Base-by-base conservation (phyloP, 2,113 vertebrate genomes). In the mouse (Mus musculus) region DNA sequence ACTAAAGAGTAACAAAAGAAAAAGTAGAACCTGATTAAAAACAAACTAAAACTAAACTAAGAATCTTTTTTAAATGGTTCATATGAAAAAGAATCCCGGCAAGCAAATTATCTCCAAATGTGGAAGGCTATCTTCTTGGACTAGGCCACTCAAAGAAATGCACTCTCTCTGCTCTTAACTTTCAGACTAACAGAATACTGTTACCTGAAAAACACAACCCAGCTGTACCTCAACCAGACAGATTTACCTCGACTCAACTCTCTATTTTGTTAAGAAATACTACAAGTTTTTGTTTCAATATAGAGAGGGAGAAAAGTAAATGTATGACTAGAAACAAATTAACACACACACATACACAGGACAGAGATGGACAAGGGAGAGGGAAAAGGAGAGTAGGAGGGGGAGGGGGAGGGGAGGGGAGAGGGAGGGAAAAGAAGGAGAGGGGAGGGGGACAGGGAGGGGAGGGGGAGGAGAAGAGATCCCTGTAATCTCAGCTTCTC, bases 101-200 rank as follows among this genome's bases (percentile, higher is more conserved):
- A 78, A n/a, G 39, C 39, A n/a, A 85, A 92, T 75, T 59, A 91
- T 94, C 90, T 92, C 88, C 76, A 92, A 90, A 59, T 85, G 89
- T 88, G 59, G 7, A 2, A 95, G 30, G 81, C 54, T 92, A n/a
- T 19, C 19, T 92, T 93, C 30, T 82, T 92, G n/a, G 85, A 82
- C 85, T 46, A 46, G 61, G 33, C 16, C 69, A 90, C 80, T 82
- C 28, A 69, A 81, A 69, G 93, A 97, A 97, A 96, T 82, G 80
- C 90, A 89, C 81, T 80, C 84, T 76, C 52, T 94, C 87, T 56
- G 80, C 42, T 80, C 65, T 92, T n/a, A 89, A 65, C 78, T 95
- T 93, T 49, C 89, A 95, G 80, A 76, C 72, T 96, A 63, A 97
- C 85, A 95, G 92, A 96, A 95, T n/a, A 77, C 30, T 96, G 76